These are phyloP conservation scores for Planococcus citri DNA, from an alignment of 1,140 invertebrate genomes.

Conservation along the genomic window DNA sequence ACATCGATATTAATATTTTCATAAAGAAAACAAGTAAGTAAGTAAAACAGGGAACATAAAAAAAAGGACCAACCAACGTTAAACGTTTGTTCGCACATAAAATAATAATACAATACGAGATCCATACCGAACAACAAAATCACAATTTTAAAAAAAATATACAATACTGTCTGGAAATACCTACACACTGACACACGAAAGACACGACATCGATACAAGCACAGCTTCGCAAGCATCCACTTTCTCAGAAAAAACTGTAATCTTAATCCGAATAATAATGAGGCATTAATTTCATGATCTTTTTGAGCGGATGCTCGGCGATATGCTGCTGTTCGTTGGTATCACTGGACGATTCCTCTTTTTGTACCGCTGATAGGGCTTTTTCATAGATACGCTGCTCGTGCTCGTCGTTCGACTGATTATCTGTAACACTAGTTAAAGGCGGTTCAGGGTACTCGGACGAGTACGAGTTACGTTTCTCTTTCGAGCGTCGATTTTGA, in stretches of 20 bases:
- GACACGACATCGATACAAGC: too few relatives aligned
- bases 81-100: too few relatives aligned
- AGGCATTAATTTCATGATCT: conserved; percentile 16
- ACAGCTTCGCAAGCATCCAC: too few relatives aligned
- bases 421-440: conserved; percentile 50
- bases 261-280: conserved; percentile 17
- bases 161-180: too few relatives aligned
- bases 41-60: too few relatives aligned
- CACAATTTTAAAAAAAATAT: too few relatives aligned
- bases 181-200: too few relatives aligned
- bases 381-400: conserved; percentile 11
- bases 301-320: not conserved
- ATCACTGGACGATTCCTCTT: not conserved
- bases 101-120: too few relatives aligned
- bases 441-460: conserved; percentile 83
- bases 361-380: not conserved
- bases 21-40: too few relatives aligned
- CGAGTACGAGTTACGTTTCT: conserved; percentile 39
- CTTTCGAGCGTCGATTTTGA: conserved; percentile 93
- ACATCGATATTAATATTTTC: too few relatives aligned
- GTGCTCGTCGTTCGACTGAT: conserved; percentile 16
- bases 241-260: not conserved
- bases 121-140: too few relatives aligned
- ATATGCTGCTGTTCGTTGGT: not conserved
- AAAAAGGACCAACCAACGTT: too few relatives aligned